Base-by-base conservation (phyloP, 2,888 invertebrate genomes). In the Matsumyia berberina region DNA sequence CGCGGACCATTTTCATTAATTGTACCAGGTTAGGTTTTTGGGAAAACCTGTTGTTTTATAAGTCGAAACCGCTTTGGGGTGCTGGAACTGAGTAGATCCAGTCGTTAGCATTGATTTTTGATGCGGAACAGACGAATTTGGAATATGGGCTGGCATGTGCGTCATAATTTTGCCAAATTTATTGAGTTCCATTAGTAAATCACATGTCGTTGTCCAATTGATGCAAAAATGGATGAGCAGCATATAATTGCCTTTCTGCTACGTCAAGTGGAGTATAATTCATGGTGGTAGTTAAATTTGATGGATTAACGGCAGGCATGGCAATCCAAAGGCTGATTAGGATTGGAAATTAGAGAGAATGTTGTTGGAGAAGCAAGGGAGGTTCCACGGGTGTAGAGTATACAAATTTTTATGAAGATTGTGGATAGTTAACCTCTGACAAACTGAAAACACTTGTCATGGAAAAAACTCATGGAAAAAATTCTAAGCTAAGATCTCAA, bases 21-120 rank as follows among this genome's bases (percentile, higher is more conserved):
- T 33, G 15, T 24, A 12, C 24, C 37, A 19, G n/a, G n/a, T 12
- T 35, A 37, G 37, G 46, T 33, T 51, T 66, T 51, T 24, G 35
- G n/a, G 33, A 11, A 51, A 51, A 66, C 37, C 24, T 51, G 51
- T 66, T 66, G 37, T 66, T 66, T 51, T 17, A 29, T 12, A 9
- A n/a, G 17, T 49, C 6, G 37, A n/a, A 57, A 37, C n/a, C 17
- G 17, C 19, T 57, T 7, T 57, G 8, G 53, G 51, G 31, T 51
- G 15, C 12, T 51, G 29, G 29, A 57, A 24, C 19, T 19, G 7
- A 8, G 24, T 29, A 1, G 42, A 37, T 29, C 29, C 4, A 15
- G 15, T 17, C 17, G 44, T 15, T 44, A 44, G 31, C 42, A 53
- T 39, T 67, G 31, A 55, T 55, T 33, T 67, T 17, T 15, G 15